phyloP scores from a whole-genome alignment of 1,140 invertebrate species.

The Reticulitermes speratus region DNA sequence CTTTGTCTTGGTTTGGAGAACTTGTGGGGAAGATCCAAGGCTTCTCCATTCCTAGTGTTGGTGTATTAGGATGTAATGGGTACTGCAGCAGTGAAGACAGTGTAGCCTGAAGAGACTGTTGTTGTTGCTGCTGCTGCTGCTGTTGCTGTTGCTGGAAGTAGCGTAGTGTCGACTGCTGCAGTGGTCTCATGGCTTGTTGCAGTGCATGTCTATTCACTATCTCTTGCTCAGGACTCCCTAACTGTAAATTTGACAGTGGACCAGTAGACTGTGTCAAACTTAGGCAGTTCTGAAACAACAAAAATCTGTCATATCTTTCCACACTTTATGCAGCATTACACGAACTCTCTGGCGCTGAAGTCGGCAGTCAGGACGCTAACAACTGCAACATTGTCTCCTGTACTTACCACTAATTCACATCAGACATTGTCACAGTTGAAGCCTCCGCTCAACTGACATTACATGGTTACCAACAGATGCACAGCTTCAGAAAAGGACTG shows the following conservation, averaged over 20 bases:
- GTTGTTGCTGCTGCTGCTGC: slow-evolving; percentile 45
- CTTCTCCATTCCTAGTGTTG: slow-evolving; percentile 17
- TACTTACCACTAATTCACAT: too few relatives aligned
- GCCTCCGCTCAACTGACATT: too few relatives aligned
- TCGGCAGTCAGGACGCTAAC: too few relatives aligned
- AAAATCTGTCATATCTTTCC: background rate
- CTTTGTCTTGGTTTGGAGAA: slow-evolving; percentile 31
- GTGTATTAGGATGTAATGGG: slow-evolving; percentile 36
- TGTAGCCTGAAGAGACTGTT: slow-evolving; percentile 37
- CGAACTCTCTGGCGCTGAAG: background rate
- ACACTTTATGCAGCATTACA: background rate
- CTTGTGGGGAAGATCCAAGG: slow-evolving; percentile 34
- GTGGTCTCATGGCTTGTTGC: slow-evolving; percentile 24
- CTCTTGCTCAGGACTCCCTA: slow-evolving; percentile 19
- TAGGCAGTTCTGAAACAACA: slow-evolving; percentile 29
- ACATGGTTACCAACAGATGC: too few relatives aligned
- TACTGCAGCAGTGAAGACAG: slow-evolving; percentile 41
- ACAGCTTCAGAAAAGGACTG: too few relatives aligned
- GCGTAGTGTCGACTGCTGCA: slow-evolving; percentile 39
- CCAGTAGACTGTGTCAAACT: slow-evolving; percentile 22
- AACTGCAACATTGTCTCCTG: too few relatives aligned
- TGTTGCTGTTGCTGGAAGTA: slow-evolving; percentile 43
- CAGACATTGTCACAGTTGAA: too few relatives aligned
- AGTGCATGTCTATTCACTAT: background rate
- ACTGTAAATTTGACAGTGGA: background rate